Conservation (phyloP, 1,140 invertebrate species). For the Octopus bimaculoides region DNA sequence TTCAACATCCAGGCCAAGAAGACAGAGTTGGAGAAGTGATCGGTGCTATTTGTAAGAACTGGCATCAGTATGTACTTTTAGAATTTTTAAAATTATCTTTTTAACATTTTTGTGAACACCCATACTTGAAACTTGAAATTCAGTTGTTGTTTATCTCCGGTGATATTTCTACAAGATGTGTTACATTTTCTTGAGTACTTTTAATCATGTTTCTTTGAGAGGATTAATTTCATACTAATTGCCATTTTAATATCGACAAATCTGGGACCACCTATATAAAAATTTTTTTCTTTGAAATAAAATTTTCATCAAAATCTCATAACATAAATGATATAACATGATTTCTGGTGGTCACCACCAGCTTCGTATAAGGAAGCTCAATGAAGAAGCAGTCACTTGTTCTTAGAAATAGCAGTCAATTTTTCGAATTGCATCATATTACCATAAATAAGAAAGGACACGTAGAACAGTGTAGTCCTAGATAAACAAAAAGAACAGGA, state of each 20-base stretch:
- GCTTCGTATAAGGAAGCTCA: no score
- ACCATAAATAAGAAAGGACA: no score
- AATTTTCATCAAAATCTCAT: no score
- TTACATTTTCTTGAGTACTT: not conserved
- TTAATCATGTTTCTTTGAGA: not conserved
- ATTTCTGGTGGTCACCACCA: no score
- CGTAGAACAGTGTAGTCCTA: no score
- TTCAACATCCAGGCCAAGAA: slow-evolving; percentile 60
- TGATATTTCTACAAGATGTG: not conserved
- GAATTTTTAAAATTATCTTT: not conserved
- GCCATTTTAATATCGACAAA: not conserved
- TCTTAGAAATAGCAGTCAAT: no score
- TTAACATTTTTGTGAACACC: not conserved
- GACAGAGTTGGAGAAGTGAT: slow-evolving; percentile 79
- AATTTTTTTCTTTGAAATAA: no score
- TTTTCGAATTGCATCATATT: no score
- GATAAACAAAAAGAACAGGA: no score
- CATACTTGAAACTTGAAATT: not conserved
- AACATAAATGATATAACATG: no score
- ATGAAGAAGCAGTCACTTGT: no score
- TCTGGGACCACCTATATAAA: no score
- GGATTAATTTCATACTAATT: not conserved
- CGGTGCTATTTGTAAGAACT: slow-evolving; percentile 66
- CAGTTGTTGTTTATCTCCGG: not conserved
- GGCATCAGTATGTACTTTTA: slow-evolving; percentile 29